phyloP scores from a whole-genome alignment of 2,113 vertebrate species.

The Pipra filicauda region DNA sequence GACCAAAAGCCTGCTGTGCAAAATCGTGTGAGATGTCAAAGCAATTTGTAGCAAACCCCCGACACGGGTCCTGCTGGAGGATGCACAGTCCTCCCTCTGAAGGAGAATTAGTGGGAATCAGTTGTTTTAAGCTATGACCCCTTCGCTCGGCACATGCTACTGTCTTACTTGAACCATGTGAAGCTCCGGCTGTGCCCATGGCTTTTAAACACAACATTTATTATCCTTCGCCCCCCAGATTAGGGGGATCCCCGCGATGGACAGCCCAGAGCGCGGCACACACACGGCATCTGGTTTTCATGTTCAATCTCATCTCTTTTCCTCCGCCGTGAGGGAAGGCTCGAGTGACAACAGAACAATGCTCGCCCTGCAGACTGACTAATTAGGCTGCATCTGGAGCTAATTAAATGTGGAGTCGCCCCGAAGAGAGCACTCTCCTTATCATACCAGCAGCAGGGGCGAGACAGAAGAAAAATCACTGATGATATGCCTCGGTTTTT shows the following conservation, averaged over 20 bases:
- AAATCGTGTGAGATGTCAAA: neutral
- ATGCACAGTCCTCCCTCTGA: neutral
- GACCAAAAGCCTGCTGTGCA: neutral
- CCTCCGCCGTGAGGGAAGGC: slow-evolving; percentile 58
- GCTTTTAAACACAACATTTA: slow-evolving; percentile 69
- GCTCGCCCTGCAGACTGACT: slow-evolving; percentile 68
- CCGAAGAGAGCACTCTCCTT: slow-evolving; percentile 73
- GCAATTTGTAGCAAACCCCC: neutral
- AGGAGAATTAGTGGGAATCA: neutral
- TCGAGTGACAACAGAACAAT: slow-evolving; percentile 66
- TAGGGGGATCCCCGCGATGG: slow-evolving; percentile 35
- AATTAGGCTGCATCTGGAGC: slow-evolving; percentile 94
- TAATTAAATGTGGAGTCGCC: slow-evolving; percentile 84
- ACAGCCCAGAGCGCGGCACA: neutral
- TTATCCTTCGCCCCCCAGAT: slow-evolving; percentile 51
- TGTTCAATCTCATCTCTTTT: slow-evolving; percentile 57
- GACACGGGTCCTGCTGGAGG: neutral
- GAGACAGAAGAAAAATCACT: slow-evolving; percentile 71
- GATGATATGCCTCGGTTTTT: slow-evolving; percentile 21
- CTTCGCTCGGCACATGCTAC: slow-evolving; percentile 69
- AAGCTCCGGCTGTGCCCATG: slow-evolving; percentile 54
- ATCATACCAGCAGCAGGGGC: slow-evolving; percentile 63
- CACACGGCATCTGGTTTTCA: slow-evolving; percentile 44
- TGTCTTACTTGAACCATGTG: slow-evolving; percentile 60
- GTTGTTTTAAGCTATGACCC: slow-evolving; percentile 69